Conservation (phyloP, 2,797 vertebrate genomes). For the Pogoniulus pusillus region DNA sequence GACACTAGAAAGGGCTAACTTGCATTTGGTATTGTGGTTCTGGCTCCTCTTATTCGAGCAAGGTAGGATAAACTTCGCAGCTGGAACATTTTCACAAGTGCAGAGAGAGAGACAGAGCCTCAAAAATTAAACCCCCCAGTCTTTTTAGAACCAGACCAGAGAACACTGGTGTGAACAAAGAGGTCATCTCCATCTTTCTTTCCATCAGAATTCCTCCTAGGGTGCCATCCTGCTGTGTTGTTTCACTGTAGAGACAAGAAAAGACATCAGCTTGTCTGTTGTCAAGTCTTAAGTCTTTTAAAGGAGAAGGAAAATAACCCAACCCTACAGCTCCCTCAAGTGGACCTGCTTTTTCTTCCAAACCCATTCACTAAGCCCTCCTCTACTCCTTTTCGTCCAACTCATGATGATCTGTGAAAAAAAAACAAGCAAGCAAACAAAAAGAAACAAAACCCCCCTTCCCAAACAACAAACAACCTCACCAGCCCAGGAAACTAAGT, state of each 20-base stretch:
- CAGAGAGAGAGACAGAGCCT: neutral
- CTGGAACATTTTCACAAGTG: neutral
- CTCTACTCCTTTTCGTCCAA: neutral
- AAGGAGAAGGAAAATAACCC: neutral
- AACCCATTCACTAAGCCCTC: neutral
- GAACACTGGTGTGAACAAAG: conserved; percentile 22
- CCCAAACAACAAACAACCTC: neutral
- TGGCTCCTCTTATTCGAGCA: neutral
- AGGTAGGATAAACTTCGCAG: neutral
- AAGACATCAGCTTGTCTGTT: conserved; percentile 13
- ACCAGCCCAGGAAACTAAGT: neutral
- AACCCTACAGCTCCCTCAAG: neutral
- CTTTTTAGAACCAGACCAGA: conserved; percentile 20
- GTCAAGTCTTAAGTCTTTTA: neutral
- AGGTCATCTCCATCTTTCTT: conserved; percentile 10
- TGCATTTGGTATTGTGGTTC: conserved; percentile 4
- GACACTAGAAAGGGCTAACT: conserved; percentile 10
- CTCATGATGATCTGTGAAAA: neutral
- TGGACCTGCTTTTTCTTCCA: neutral
- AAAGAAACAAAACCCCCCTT: neutral
- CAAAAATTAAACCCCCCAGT: conserved; percentile 1
- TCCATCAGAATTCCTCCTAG: conserved; percentile 13
- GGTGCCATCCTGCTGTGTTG: neutral
- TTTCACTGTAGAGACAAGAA: conserved; percentile 66
- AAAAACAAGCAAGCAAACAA: neutral